Conservation (phyloP, 2,888 invertebrate species). For the Dasypolia templi region DNA sequence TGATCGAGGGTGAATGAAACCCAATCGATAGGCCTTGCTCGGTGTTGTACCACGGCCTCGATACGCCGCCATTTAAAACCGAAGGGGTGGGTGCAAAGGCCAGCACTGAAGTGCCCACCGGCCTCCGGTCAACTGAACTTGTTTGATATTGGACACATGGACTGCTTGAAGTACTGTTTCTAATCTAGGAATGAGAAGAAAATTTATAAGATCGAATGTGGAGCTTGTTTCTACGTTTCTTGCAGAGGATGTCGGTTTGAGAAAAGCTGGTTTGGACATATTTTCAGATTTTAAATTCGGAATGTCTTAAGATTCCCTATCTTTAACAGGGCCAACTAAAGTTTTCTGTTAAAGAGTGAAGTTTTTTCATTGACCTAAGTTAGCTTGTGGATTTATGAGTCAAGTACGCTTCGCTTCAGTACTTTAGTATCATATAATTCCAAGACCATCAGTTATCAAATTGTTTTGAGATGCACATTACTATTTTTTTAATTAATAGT, state of each 20-base stretch:
- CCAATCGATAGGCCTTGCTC: conserved; percentile 51
- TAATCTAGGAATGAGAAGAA: neutral
- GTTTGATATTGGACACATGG: neutral
- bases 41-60: conserved; percentile 39
- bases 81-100: conserved; percentile 53
- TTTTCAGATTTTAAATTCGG: neutral
- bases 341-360: neutral
- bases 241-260: neutral
- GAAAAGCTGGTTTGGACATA: neutral
- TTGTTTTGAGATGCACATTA: conserved; percentile 63
- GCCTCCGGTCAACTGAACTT: conserved; percentile 19
- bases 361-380: neutral
- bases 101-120: conserved; percentile 18
- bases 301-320: neutral
- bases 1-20: conserved; percentile 54
- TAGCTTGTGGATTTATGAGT: conserved; percentile 9
- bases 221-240: neutral
- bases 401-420: conserved; percentile 4
- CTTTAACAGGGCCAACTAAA: neutral
- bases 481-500: conserved; percentile 73
- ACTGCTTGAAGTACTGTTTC: conserved; percentile 1
- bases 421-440: conserved; percentile 48
- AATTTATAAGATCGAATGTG: neutral
- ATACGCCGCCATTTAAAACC: conserved; percentile 24
- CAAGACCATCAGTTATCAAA: conserved; percentile 60